Evolutionary conservation across 2,113 vertebrate genomes (phyloP).

Genomic region (Oryzias melastigma): DNA sequence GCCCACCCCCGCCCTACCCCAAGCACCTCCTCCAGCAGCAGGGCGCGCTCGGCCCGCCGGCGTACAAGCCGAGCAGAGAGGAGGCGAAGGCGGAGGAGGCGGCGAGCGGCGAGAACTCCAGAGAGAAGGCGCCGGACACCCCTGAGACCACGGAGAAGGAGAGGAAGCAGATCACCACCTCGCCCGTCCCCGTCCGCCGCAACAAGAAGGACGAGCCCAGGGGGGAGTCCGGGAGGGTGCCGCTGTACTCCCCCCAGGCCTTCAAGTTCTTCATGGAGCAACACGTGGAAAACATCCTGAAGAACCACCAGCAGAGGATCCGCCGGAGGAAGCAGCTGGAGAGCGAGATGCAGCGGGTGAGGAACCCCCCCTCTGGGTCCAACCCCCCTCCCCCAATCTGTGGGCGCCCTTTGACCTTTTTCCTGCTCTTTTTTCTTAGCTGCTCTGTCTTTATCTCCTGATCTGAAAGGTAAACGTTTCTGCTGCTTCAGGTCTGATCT

Average conservation of each 20-base stretch:
- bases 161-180: constrained; percentile 96
- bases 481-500: constrained; percentile 67
- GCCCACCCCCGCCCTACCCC: constrained; percentile 88
- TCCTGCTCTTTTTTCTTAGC: constrained; percentile 63
- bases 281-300: constrained; percentile 96
- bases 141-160: constrained; percentile 81
- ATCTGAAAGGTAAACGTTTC: constrained; percentile 88
- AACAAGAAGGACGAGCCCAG: constrained; percentile 89
- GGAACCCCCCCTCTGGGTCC: constrained; percentile 14
- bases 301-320: constrained; percentile 94
- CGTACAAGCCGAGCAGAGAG: constrained; percentile 59
- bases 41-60: constrained; percentile 67
- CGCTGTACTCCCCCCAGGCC: constrained; percentile 95
- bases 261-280: constrained; percentile 99
- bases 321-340: constrained; percentile 95
- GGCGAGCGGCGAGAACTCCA: constrained; percentile 66
- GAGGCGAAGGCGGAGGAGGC: constrained; percentile 64
- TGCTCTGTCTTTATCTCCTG: constrained; percentile 78
- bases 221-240: constrained; percentile 86
- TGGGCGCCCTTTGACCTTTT: constrained; percentile 24
- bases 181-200: constrained; percentile 91
- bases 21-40: constrained; percentile 90
- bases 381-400: neutral
- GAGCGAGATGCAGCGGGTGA: constrained; percentile 97
- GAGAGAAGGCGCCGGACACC: constrained; percentile 58